A percentile compares a stretch with the other conserved stretches of the same genome.
Conservation (phyloP, 2,797 vertebrate species). For the Clarias laeviceps region DNA sequence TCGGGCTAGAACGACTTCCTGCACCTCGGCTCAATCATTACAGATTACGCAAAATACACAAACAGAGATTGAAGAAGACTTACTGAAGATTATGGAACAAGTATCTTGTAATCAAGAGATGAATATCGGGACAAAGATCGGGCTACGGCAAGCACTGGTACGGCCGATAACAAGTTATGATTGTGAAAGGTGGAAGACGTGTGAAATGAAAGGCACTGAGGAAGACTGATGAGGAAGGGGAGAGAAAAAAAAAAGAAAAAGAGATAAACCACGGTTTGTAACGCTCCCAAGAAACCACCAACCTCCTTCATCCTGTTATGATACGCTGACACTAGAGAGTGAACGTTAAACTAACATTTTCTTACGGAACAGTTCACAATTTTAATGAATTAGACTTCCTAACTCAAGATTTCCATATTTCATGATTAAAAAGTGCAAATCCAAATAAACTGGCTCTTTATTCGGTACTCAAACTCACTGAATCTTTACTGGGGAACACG, state of each 20-base stretch:
- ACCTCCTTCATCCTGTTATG: not conserved
- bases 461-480: conserved; percentile 44
- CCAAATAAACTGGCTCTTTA: not conserved
- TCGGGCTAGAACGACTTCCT: too few species aligned
- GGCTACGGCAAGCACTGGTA: too few species aligned
- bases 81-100: too few species aligned
- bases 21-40: too few species aligned
- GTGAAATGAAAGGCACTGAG: too few species aligned
- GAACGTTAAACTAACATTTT: not conserved
- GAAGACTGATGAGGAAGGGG: too few species aligned
- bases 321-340: not conserved
- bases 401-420: not conserved
- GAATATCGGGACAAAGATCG: too few species aligned
- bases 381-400: not conserved
- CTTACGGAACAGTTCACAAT: not conserved
- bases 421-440: not conserved
- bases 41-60: too few species aligned
- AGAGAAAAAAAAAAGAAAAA: not conserved
- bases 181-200: too few species aligned
- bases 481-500: conserved; percentile 41
- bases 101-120: too few species aligned
- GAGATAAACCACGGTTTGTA: not conserved
- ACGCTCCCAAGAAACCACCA: not conserved
- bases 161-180: too few species aligned
- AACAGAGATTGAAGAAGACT: too few species aligned